These are phyloP conservation scores for Drosophila pruinosa DNA, from an alignment of 1,140 invertebrate genomes.

Conservation along the genomic window DNA sequence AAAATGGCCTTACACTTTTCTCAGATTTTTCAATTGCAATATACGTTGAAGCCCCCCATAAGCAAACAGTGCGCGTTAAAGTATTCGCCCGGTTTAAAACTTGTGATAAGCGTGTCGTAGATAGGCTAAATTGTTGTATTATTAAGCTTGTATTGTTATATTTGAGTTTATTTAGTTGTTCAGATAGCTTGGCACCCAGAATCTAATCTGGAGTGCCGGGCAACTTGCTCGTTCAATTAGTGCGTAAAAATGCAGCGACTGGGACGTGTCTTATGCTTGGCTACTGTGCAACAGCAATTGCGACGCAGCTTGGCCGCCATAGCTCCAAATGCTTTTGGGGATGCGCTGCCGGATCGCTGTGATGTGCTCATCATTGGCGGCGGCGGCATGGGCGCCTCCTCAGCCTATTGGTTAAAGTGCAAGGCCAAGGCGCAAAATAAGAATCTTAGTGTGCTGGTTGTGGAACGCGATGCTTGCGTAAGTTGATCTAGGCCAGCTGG, in stretches of 20 bases:
- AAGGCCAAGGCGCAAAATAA: constrained; percentile 85
- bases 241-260: constrained; percentile 52
- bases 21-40: neutral
- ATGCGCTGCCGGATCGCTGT: constrained; percentile 83
- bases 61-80: neutral
- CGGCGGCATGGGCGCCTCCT: constrained; percentile 94
- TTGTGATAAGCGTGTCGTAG: constrained; percentile 5
- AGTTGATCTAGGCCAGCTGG: no score
- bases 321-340: constrained; percentile 5
- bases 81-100: neutral
- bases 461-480: constrained; percentile 95
- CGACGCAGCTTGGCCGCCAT: constrained; percentile 6
- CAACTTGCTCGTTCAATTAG: constrained; percentile 14
- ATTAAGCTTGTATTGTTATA: constrained; percentile 19
- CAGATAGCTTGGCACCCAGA: constrained; percentile 29
- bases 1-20: no score
- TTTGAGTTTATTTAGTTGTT: constrained; percentile 20
- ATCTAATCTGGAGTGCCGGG: constrained; percentile 60
- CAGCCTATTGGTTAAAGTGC: constrained; percentile 95
- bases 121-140: constrained; percentile 24
- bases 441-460: constrained; percentile 89
- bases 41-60: neutral
- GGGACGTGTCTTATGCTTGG: constrained; percentile 44
- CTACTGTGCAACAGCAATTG: constrained; percentile 1
- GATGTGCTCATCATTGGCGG: constrained; percentile 97